Base-by-base conservation (phyloP, 2,888 invertebrate genomes). In the Fragum whitleyi region DNA sequence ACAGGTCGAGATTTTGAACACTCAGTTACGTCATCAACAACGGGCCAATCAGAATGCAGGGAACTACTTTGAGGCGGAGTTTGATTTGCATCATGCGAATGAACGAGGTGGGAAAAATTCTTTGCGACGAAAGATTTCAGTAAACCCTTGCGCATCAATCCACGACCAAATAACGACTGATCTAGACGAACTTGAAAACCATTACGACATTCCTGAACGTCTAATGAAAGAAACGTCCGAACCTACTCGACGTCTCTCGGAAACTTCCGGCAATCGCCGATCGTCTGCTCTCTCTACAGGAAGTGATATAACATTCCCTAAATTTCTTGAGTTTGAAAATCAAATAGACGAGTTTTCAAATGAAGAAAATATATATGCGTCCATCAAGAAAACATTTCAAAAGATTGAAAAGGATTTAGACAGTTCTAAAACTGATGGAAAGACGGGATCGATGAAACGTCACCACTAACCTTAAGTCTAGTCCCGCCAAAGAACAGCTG, bases 351-450 rank as follows among this genome's bases (percentile, higher is more conserved):
- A 77, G 29, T 68, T 53, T 16, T 73, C 76, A n/a, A 71, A 83
- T 36, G 83, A 79, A 36, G 83, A 83, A 36, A 83, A 80, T 53
- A 83, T 83, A 32, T 83, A 83, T 61, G 83, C 83, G 3, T 77
- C 83, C 11, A 78, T 83, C n/a, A 83, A 83, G 67, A 83, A 80
- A 59, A 75, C 80, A 39, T 83, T 83, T 68, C 62, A 80, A 55
- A 77, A 75, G 61, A 76, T 83, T 11, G 55, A 80, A 23, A 74
- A 78, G 21, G 82, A 82, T 51, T 61, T 78, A 21, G 29, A 55
- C n/a, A 26, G 23, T 39, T 9, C n/a, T 9, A 55, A 53, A 36
- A 21, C 21, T 36, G 14, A 36, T 26, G 21, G 1, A 19, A 55
- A n/a, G 36, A 29, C 14, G 1, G 57, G 23, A 14, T 47, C 47